phyloP scores from a whole-genome alignment of 2,797 vertebrate species.

The Psittacula derbiana region DNA sequence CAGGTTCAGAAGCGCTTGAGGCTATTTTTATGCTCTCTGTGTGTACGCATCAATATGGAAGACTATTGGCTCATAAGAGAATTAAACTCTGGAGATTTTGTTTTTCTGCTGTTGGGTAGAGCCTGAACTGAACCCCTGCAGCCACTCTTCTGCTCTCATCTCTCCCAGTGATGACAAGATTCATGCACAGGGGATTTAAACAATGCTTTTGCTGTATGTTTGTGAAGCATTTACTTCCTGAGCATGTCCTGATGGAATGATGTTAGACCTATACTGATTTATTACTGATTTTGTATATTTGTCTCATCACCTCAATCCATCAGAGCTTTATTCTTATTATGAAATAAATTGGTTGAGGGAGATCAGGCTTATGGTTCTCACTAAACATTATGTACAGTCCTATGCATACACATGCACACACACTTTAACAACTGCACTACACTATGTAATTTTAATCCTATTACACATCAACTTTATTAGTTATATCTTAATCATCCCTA shows the following conservation, averaged over 20 bases:
- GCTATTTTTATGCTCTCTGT: not conserved
- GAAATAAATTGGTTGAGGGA: not conserved
- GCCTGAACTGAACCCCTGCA: not conserved
- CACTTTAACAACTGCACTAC: not conserved
- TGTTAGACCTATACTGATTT: not conserved
- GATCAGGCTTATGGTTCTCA: not conserved
- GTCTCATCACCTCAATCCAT: not conserved
- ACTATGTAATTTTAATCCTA: slow-evolving; percentile 1
- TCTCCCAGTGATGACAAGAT: not conserved
- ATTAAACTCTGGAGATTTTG: not conserved
- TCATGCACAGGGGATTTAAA: not conserved
- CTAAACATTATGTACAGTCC: not conserved
- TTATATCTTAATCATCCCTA: slow-evolving; percentile 17
- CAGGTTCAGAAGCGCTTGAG: slow-evolving; percentile 5
- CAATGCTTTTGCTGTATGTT: not conserved
- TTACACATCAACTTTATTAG: not conserved
- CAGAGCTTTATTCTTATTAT: not conserved
- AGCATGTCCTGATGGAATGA: not conserved
- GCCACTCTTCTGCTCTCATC: not conserved
- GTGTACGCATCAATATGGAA: not conserved
- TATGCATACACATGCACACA: not conserved
- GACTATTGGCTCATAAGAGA: not conserved
- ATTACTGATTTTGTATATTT: not conserved
- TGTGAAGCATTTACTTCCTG: not conserved
- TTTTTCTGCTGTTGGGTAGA: not conserved